Conservation (phyloP, 53 echinoderm and acorn worm species). For the Hippasteria phrygiana region DNA sequence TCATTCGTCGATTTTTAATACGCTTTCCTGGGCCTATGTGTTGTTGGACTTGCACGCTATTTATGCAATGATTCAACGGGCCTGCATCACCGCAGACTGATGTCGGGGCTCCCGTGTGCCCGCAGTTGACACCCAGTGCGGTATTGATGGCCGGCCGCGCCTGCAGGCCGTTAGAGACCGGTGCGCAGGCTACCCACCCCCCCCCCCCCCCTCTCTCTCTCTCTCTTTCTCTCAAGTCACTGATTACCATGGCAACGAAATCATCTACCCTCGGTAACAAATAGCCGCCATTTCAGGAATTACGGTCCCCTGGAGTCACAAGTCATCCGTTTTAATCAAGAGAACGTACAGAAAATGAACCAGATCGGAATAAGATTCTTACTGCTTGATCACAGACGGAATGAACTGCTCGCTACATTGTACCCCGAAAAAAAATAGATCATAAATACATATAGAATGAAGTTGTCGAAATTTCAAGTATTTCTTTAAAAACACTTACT, state of each 20-base stretch:
- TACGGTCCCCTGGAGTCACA: neutral
- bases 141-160: neutral
- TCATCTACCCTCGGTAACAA: slow-evolving; percentile 25
- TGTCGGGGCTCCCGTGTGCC: neutral
- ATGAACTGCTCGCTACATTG: neutral
- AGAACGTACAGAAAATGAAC: neutral
- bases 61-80: slow-evolving; percentile 28
- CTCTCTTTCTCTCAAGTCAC: neutral
- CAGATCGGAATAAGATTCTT: neutral
- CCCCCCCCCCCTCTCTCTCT: neutral
- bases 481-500: no score
- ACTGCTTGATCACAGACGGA: neutral
- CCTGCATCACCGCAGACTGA: neutral
- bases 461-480: no score
- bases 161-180: no score
- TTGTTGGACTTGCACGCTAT: slow-evolving; percentile 9
- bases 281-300: slow-evolving; percentile 29
- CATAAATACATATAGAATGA: no score
- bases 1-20: slow-evolving; percentile 25
- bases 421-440: no score
- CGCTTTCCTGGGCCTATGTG: neutral
- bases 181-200: neutral
- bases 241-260: slow-evolving; percentile 34
- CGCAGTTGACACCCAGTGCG: neutral
- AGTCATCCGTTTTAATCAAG: neutral